Base-by-base conservation (phyloP, 1,140 invertebrate genomes). In the Campoletis sonorensis region DNA sequence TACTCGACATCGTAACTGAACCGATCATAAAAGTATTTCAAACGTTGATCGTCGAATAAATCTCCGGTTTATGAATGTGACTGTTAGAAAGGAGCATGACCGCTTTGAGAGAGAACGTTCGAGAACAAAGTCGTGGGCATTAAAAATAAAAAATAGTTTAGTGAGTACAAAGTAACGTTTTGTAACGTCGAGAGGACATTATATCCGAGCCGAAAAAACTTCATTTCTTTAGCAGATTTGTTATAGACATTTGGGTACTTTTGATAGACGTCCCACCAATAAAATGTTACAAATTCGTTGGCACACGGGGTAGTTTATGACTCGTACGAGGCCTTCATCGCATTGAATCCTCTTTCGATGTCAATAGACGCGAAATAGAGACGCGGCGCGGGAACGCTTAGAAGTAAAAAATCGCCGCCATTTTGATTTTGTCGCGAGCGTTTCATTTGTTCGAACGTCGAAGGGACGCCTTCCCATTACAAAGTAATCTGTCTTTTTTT, bases 211-310 rank as follows among this genome's bases (percentile, higher is more conserved):
- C 4, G n/a, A 10, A 70, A 30, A 70, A 33, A 30, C 13, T 33
- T 33, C 13, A 10, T 0, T 45, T 45, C 40, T 45, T 10, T 1
- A 8, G 5, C 11, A 45, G 40, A 10, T 45, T 11, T 45, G 5
- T 45, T 11, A 45, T 11, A 11, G 40, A 45, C 40, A 45, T 67
- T 71, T 54, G 45, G 37, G 3, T 37, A 13, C 23, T 61, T 77
- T 68, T 58, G 49, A 73, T 82, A 72, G 64, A 73, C 79, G 82
- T 51, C 61, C 79, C 71, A 81, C 86, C 88, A 90, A 92, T 92
- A 91, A 92, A 92, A 92, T 89, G 85, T 88, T 90, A 90, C 89
- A 90, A 89, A 92, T 92, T 92, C 89, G 89, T 87, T 82, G 87
- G n/a, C 85, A 88, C 84, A 82, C 83, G 83, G 87, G 86, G 83